These are phyloP conservation scores for Ornithoptera alexandrae DNA, from an alignment of 2,888 invertebrate species.

Conservation along the genomic window DNA sequence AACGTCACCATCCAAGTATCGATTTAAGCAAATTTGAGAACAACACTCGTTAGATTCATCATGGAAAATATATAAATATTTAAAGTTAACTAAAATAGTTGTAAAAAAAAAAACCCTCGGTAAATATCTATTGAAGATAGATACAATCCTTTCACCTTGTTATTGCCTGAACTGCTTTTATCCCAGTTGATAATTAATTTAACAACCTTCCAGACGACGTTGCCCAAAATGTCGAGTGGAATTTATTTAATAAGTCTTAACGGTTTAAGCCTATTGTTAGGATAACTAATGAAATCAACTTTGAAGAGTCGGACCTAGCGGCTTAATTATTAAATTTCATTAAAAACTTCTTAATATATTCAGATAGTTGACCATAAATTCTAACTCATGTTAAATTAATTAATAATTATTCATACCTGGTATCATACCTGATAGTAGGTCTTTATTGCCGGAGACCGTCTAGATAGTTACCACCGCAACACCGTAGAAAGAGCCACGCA, in stretches of 20 bases:
- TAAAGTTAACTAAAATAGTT: too few species aligned
- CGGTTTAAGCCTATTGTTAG: constrained; percentile 19
- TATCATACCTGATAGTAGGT: too few species aligned
- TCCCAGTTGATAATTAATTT: constrained; percentile 12
- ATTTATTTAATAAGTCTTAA: constrained; percentile 14
- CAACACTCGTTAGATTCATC: too few species aligned
- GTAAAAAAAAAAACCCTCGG: too few species aligned
- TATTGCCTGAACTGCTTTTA: not conserved
- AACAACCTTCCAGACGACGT: constrained; percentile 9
- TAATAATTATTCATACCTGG: too few species aligned
- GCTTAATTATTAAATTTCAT: not conserved
- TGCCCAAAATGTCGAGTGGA: constrained; percentile 10
- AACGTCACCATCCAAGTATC: not conserved
- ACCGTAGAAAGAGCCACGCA: too few species aligned
- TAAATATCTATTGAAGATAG: not conserved
- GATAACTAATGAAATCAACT: constrained; percentile 11
- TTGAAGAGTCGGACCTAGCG: not conserved
- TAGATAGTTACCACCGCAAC: too few species aligned
- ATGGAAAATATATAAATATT: too few species aligned
- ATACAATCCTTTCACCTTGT: not conserved
- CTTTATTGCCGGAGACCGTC: too few species aligned
- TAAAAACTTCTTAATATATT: not conserved
- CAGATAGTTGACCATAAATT: not conserved
- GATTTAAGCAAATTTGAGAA: too few species aligned
- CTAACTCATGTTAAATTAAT: not conserved